phyloP scores from a whole-genome alignment of 2,888 invertebrate genomes.

The Xanthorhoe designata region DNA sequence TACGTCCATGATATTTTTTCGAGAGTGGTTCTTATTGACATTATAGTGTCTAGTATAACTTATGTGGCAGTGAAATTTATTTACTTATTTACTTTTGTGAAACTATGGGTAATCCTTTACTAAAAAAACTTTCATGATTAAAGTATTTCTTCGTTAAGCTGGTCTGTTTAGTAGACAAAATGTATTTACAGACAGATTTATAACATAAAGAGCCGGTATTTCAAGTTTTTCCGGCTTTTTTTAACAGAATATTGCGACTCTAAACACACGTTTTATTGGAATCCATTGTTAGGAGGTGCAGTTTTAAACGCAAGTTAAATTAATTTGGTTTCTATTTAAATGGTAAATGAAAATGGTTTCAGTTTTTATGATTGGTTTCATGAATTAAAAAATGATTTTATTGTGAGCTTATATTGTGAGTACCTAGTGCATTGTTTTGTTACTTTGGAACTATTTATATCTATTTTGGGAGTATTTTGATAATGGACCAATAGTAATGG shows the following conservation, averaged over 20 bases:
- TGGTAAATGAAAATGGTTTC: slow-evolving; percentile 1
- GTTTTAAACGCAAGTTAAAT: slow-evolving; percentile 23
- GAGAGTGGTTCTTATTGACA: too few species aligned
- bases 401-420: too few species aligned
- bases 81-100: too few species aligned
- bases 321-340: slow-evolving; percentile 21
- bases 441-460: background rate
- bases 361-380: slow-evolving; percentile 3
- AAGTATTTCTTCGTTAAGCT: too few species aligned
- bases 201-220: background rate
- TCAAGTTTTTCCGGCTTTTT: background rate
- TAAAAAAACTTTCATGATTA: too few species aligned
- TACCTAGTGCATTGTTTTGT: background rate
- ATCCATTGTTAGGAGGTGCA: slow-evolving; percentile 24
- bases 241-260: background rate
- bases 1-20: too few species aligned
- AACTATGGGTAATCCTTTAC: too few species aligned
- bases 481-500: too few species aligned
- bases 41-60: too few species aligned
- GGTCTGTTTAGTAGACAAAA: too few species aligned
- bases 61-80: too few species aligned
- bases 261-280: slow-evolving; percentile 32
- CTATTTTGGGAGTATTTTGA: background rate
- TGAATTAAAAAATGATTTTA: background rate
- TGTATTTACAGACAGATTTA: too few species aligned